Percentiles rank a stretch among this genome's conserved stretches.
phyloP scores from a whole-genome alignment of 2,113 vertebrate species.

The Charadrius vociferus region DNA sequence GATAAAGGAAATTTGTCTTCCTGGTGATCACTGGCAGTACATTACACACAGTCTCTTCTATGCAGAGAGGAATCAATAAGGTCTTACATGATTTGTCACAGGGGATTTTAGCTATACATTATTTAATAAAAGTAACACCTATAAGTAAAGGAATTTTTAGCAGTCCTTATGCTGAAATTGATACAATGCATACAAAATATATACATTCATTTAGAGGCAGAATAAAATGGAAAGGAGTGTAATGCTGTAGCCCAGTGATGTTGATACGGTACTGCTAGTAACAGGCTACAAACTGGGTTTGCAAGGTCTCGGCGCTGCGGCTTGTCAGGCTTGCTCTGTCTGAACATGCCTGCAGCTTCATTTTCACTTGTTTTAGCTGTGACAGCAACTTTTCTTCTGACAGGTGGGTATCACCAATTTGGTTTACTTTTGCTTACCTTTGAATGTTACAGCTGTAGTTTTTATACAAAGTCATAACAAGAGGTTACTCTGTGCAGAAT shows the following conservation, averaged over 20 bases:
- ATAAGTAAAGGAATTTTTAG: neutral
- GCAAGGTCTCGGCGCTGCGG: neutral
- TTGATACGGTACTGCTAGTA: neutral
- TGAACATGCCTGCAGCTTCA: accelerated
- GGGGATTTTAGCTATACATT: neutral
- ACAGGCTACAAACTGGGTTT: neutral
- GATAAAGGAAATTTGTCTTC: neutral
- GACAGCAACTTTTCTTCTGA: neutral
- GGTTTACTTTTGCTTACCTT: neutral
- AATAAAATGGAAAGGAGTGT: neutral
- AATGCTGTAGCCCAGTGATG: neutral
- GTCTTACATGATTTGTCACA: neutral
- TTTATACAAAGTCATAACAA: neutral
- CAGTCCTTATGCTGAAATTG: neutral
- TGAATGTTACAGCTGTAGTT: neutral
- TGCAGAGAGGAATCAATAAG: neutral
- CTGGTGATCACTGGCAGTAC: neutral
- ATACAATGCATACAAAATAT: neutral
- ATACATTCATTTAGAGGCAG: neutral
- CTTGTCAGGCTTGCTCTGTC: neutral
- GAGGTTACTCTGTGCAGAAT: neutral
- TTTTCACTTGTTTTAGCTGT: neutral
- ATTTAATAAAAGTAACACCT: neutral
- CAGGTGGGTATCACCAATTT: neutral
- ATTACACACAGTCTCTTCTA: neutral